Percentiles rank a stretch among this genome's conserved stretches.
phyloP scores from a whole-genome alignment of 1,140 invertebrate genomes.

The Lordiphosa mommai region DNA sequence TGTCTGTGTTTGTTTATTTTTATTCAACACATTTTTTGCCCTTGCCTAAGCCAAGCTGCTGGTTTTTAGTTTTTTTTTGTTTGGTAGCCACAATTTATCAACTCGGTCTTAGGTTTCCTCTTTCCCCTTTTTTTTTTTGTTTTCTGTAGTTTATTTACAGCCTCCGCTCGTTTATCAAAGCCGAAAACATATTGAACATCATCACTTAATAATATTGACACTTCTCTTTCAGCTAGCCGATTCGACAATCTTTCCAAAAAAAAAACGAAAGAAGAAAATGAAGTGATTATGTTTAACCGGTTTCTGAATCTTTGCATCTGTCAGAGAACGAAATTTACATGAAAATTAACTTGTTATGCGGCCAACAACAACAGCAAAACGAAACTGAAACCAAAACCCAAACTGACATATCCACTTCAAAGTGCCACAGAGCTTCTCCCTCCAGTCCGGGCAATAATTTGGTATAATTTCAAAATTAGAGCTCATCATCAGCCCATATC shows the following conservation, averaged over 20 bases:
- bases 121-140: conserved; percentile 29
- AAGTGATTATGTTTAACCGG: conserved; percentile 71
- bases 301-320: conserved; percentile 35
- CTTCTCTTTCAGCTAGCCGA: conserved; percentile 31
- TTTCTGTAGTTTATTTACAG: conserved; percentile 41
- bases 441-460: conserved; percentile 49
- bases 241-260: conserved; percentile 11
- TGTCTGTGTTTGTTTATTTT: conserved; percentile 13
- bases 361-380: conserved; percentile 19
- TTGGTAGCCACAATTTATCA: conserved; percentile 69
- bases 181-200: conserved; percentile 56
- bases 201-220: conserved; percentile 77
- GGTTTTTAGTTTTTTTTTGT: conserved; percentile 53
- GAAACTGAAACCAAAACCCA: conserved; percentile 20
- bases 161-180: conserved; percentile 62
- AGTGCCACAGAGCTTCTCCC: conserved; percentile 8
- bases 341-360: conserved; percentile 76
- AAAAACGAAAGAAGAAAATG: conserved; percentile 55
- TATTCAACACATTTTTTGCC: conserved; percentile 50
- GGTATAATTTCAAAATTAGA: conserved; percentile 76
- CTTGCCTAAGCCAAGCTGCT: conserved; percentile 35
- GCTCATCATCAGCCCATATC: conserved; percentile 68
- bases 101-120: conserved; percentile 53
- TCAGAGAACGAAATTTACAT: conserved; percentile 65
- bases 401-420: conserved; percentile 38